Evolutionary conservation across 2,113 vertebrate species (phyloP).

Genomic region (Ptilonorhynchus violaceus): DNA sequence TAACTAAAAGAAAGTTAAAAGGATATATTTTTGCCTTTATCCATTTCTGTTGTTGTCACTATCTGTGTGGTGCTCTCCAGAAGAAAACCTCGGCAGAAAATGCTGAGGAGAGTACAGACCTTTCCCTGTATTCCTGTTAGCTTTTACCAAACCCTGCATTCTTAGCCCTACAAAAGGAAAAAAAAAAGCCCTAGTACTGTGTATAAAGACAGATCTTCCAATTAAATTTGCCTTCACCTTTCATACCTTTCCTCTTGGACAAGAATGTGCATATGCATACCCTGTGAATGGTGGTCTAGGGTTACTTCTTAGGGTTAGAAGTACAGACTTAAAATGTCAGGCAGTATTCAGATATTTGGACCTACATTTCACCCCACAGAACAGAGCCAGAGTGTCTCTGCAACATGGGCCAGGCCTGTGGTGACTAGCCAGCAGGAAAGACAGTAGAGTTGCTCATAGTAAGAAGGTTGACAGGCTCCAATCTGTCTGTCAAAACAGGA

Average conservation of each 20-base stretch:
- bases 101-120: neutral
- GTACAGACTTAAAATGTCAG: neutral
- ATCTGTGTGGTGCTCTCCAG: neutral
- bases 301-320: neutral
- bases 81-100: neutral
- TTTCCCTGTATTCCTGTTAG: neutral
- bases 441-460: rapidly evolving
- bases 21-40: neutral
- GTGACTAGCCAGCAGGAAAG: neutral
- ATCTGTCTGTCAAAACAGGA: neutral
- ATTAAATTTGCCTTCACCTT: neutral
- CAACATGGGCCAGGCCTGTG: neutral
- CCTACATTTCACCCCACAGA: neutral
- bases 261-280: rapidly evolving
- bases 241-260: neutral
- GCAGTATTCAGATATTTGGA: neutral
- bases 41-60: neutral
- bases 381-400: neutral
- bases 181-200: neutral
- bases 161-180: neutral
- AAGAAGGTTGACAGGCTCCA: neutral
- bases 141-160: neutral
- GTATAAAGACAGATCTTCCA: neutral
- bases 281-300: rapidly evolving
- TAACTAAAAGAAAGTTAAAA: neutral